Conservation (phyloP, 2,113 vertebrate species). For the Notechis scutatus region DNA sequence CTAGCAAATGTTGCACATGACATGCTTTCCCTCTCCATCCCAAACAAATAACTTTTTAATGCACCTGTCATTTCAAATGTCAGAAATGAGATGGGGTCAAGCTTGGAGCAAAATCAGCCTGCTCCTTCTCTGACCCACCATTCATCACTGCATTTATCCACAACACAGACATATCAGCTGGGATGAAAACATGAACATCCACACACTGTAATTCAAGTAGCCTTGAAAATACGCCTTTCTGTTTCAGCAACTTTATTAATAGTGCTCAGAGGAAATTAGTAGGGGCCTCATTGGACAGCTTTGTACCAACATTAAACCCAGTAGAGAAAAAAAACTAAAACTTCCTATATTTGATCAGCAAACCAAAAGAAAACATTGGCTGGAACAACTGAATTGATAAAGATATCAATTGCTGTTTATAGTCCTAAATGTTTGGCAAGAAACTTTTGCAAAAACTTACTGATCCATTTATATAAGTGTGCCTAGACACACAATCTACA, state of each 20-base stretch:
- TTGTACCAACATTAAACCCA: constrained; percentile 36
- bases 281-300: constrained; percentile 39
- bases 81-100: constrained; percentile 60
- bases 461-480: no score
- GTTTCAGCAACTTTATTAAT: constrained; percentile 52
- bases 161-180: constrained; percentile 48
- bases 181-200: constrained; percentile 35
- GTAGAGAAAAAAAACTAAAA: constrained; percentile 16
- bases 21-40: constrained; percentile 23
- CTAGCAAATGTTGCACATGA: constrained; percentile 14
- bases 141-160: constrained; percentile 64
- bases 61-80: constrained; percentile 63
- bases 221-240: constrained; percentile 45
- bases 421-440: background rate
- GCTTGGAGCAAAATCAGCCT: constrained; percentile 63
- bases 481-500: background rate
- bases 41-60: constrained; percentile 62
- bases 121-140: constrained; percentile 63
- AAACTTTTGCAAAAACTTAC: background rate
- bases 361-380: constrained; percentile 16
- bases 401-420: background rate
- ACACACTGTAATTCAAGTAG: constrained; percentile 26
- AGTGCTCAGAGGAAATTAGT: constrained; percentile 23
- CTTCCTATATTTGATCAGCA: constrained; percentile 18
- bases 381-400: constrained; percentile 5